Base-by-base conservation (phyloP, 2,888 invertebrate genomes). In the Palloptera scutellata region DNA sequence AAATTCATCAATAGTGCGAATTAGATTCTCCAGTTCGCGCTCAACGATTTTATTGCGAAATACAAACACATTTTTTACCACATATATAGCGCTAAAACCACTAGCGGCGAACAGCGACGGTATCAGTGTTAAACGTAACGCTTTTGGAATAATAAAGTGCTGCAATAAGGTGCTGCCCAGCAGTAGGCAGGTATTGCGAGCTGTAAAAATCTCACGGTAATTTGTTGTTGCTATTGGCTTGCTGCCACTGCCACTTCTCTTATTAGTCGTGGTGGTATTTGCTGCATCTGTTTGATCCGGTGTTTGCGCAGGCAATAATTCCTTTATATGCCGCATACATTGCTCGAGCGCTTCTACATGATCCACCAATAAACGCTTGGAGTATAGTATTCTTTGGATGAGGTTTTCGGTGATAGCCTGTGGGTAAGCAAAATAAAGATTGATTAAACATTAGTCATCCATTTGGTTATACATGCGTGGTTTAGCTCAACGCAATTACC, bases 341-440 rank as follows among this genome's bases (percentile, higher is more conserved):
- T 79, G 79, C 48, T 84, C 84, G n/a, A 84, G 72, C 0, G 81
- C 80, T 68, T 85, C 85, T 2, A 85, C 79, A 73, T 85, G 85
- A 72, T 85, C 85, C 51, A 82, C 79, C 9, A 85, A 72, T 53
- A 85, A 74, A 1, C 84, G 78, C 58, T 84, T 83, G 0, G 85
- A 85, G 52, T 76, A 79, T 15, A 85, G 75, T 69, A 85, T 82
- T 70, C 74, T 78, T 9, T 79, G 75, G 60, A 84, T 76, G 45
- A 84, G 68, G 13, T 66, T 67, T 54, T 77, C 75, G 8, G 79
- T 77, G 19, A 82, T 77, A 55, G 77, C 76, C 82, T 82, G 40
- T 41, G 65, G 43, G 12, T 13, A 59, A 15, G 8, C 13, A 54
- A n/a, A 62, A 12, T 30, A 60, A 42, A 13, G 52, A n/a, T 62